phyloP scores from a whole-genome alignment of 2,113 vertebrate genomes.

The Gila orcuttii region DNA sequence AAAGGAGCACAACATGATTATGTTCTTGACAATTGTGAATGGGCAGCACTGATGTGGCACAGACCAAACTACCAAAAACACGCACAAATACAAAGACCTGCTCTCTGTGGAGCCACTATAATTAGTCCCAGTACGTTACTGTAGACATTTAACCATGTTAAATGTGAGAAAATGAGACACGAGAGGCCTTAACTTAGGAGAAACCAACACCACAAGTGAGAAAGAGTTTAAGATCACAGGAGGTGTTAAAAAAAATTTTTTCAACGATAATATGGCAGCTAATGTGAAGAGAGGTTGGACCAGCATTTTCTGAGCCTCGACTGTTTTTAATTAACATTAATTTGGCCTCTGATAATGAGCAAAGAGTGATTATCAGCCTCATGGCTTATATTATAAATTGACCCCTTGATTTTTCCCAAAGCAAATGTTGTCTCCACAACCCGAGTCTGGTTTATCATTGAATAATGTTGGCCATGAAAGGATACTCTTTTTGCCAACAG shows the following conservation, averaged over 20 bases:
- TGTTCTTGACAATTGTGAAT: slow-evolving; percentile 59
- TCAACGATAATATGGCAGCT: slow-evolving; percentile 28
- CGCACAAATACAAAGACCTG: slow-evolving; percentile 11
- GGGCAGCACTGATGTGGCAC: slow-evolving; percentile 54
- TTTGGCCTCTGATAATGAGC: slow-evolving; percentile 22
- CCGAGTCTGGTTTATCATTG: neutral
- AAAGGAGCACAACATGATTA: slow-evolving; percentile 71
- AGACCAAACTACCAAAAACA: slow-evolving; percentile 7
- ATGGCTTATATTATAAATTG: slow-evolving; percentile 14
- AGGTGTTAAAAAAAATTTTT: neutral
- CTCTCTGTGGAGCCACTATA: slow-evolving; percentile 22
- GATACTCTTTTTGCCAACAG: slow-evolving; percentile 7
- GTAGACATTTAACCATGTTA: slow-evolving; percentile 49
- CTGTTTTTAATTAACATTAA: slow-evolving; percentile 14
- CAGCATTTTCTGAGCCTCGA: neutral
- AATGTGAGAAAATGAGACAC: slow-evolving; percentile 36
- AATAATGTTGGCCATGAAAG: slow-evolving; percentile 20
- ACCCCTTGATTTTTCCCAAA: slow-evolving; percentile 20
- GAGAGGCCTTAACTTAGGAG: slow-evolving; percentile 38
- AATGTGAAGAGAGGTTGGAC: neutral
- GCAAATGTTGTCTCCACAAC: slow-evolving; percentile 9
- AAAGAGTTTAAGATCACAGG: slow-evolving; percentile 47
- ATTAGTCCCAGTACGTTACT: slow-evolving; percentile 53
- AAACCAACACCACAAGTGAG: slow-evolving; percentile 35
- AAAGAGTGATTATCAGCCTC: slow-evolving; percentile 5